Conservation (phyloP, 1,140 invertebrate species). For the Melitaea cinxia region DNA sequence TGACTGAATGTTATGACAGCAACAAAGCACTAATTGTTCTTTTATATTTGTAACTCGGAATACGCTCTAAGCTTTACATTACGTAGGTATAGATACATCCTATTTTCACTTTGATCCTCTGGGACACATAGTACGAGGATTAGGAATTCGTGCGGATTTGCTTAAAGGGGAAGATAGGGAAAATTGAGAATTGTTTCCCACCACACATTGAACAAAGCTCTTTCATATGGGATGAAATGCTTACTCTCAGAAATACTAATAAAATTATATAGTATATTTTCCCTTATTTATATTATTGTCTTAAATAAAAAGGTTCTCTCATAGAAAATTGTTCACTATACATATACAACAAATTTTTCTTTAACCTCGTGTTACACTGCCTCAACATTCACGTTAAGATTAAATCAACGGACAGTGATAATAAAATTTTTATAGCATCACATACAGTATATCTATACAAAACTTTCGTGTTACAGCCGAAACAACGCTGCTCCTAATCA, state of each 20-base stretch:
- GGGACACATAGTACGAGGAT: slow-evolving; percentile 64
- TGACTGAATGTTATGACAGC: slow-evolving; percentile 25
- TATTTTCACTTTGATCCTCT: slow-evolving; percentile 53
- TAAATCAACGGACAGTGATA: slow-evolving; percentile 43
- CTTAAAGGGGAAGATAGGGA: slow-evolving; percentile 64
- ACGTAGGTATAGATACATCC: slow-evolving; percentile 46
- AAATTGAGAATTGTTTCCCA: slow-evolving; percentile 72
- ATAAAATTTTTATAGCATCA: slow-evolving; percentile 57
- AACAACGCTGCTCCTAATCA: slow-evolving; percentile 55
- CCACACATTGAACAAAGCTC: slow-evolving; percentile 52
- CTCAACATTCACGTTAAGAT: not conserved
- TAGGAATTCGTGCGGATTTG: slow-evolving; percentile 72
- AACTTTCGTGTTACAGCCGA: slow-evolving; percentile 50
- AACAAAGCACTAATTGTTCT: slow-evolving; percentile 18
- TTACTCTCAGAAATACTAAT: slow-evolving; percentile 40
- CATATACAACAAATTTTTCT: not conserved
- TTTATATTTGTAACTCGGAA: slow-evolving; percentile 13
- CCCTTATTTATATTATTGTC: slow-evolving; percentile 16
- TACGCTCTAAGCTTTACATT: slow-evolving; percentile 24
- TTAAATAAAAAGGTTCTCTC: slow-evolving; percentile 15
- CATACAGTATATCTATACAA: slow-evolving; percentile 22
- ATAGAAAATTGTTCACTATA: not conserved
- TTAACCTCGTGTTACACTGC: not conserved
- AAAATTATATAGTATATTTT: slow-evolving; percentile 35
- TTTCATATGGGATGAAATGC: slow-evolving; percentile 48